phyloP scores from a whole-genome alignment of 2,888 invertebrate genomes.

The Zaprionus bogoriensis region DNA sequence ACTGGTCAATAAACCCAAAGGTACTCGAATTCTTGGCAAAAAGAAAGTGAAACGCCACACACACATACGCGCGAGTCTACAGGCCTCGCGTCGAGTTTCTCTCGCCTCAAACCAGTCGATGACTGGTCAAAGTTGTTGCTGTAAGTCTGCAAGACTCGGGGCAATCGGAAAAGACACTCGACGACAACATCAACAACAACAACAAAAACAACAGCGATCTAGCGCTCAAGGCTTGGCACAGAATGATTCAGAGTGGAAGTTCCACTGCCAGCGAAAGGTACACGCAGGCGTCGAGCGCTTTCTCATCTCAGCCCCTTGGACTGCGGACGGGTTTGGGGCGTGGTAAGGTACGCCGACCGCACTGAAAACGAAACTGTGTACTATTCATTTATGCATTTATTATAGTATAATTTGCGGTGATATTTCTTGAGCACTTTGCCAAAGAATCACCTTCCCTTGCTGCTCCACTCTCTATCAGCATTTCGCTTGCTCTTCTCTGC shows the following conservation, averaged over 20 bases:
- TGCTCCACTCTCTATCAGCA: slow-evolving; percentile 3
- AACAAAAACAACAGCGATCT: slow-evolving; percentile 30
- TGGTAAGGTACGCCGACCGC: slow-evolving; percentile 28
- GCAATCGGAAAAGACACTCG: neutral
- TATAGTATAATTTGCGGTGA: slow-evolving; percentile 34
- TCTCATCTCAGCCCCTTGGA: slow-evolving; percentile 57
- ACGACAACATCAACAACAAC: slow-evolving; percentile 33
- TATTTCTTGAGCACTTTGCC: slow-evolving; percentile 27
- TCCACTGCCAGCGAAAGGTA: slow-evolving; percentile 12
- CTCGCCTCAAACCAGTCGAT: slow-evolving; percentile 66
- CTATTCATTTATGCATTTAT: too few relatives aligned
- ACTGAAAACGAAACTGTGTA: slow-evolving; percentile 51
- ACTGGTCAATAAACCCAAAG: slow-evolving; percentile 65
- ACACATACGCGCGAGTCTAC: slow-evolving; percentile 19
- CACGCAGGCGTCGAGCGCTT: slow-evolving; percentile 40
- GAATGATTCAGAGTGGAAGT: slow-evolving; percentile 50
- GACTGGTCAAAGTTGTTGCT: slow-evolving; percentile 37
- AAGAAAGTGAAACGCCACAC: slow-evolving; percentile 69
- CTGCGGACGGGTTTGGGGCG: slow-evolving; percentile 38
- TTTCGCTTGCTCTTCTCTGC: slow-evolving; percentile 15
- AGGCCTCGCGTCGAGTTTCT: slow-evolving; percentile 53
- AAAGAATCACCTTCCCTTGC: slow-evolving; percentile 28
- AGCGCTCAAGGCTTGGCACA: slow-evolving; percentile 29
- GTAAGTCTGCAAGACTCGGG: neutral
- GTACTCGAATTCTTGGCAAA: slow-evolving; percentile 65